Base-by-base conservation (phyloP, 2,888 invertebrate genomes). In the Troilus luridus region DNA sequence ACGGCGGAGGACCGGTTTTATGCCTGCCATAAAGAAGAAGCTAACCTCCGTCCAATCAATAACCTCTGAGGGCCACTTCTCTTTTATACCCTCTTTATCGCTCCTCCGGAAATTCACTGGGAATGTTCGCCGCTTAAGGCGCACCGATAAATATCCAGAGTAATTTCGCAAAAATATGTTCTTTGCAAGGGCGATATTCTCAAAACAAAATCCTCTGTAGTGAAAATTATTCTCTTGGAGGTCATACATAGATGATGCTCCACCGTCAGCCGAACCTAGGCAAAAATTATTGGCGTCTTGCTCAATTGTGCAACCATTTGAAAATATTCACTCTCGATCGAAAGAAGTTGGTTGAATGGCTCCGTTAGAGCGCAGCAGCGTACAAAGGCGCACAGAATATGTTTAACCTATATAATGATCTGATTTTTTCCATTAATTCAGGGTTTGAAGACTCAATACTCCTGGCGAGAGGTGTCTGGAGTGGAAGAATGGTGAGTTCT, bases 21-120 rank as follows among this genome's bases (percentile, higher is more conserved):
- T 77, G 41, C 27, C 72, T 7, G 27, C 72, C 72, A 77, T 77
- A 77, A 77, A 77, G 72, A 77, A 41, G 72, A 77, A 77, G 72
- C 72, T 77, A 77, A 77, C 72, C 27, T 67, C 72, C 72, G 14
- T 17, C 72, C 72, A 77, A 77, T 77, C 72, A 77, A 77, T 77
- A 77, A 77, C 72, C 72, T 77, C 72, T 41, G 72, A 77, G 72
- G 72, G 72, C 72, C 72, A 77, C 72, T 77, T 77, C 72, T 41
- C 72, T 77, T 77, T 77, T 77, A 77, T 77, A 77, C 72, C 41
- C 72, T 77, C 72, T 77, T 77, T 77, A 77, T 77, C 72, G 72
- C 72, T 77, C 41, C 72, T 77, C 72, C 17, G 72, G 41, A 77
- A 77, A 77, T 77, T 77, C 72, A 77, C 27, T 77, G 72, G 41